Percentiles rank a stretch among this genome's conserved stretches.
These are phyloP conservation scores for Virgularia gustaviana DNA, from an alignment of 92 coral and sea anemone genomes.

Conservation along the genomic window DNA sequence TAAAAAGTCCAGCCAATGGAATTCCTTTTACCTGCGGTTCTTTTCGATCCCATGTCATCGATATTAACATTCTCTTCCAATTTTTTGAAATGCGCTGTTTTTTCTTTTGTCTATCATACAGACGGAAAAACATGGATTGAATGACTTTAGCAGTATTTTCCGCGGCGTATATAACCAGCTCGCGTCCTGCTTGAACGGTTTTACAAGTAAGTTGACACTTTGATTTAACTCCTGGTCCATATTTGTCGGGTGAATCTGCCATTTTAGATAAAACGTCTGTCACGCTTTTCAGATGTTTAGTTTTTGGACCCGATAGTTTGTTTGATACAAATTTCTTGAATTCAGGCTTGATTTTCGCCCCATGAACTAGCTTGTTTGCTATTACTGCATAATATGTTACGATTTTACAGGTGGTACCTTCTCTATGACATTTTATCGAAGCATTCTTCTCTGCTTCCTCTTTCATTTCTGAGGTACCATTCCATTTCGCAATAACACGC, in stretches of 20 bases:
- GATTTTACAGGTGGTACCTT: not conserved
- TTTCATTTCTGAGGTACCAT: not conserved
- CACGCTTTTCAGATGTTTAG: not conserved
- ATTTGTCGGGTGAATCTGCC: not conserved
- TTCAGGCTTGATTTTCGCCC: not conserved
- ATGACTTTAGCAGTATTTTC: not conserved
- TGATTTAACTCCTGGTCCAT: constrained; percentile 1
- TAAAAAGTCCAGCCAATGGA: constrained; percentile 10
- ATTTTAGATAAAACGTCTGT: not conserved
- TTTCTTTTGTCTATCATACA: not conserved
- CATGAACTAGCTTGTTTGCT: not conserved
- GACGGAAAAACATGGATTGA: constrained; percentile 7
- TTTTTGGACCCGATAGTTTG: not conserved
- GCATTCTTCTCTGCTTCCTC: not conserved
- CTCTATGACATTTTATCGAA: not conserved
- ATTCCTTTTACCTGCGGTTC: constrained; percentile 7
- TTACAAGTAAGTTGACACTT: not conserved
- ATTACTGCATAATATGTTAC: not conserved
- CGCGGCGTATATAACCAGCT: not conserved
- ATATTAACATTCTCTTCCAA: constrained; percentile 2
- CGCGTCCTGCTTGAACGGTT: not conserved
- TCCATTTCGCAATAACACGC: not conserved
- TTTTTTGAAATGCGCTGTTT: not conserved
- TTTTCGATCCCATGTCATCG: constrained; percentile 9
- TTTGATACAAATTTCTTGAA: not conserved